Evolutionary conservation across 2,797 vertebrate genomes (phyloP).

Genomic region (Falco concolor): DNA sequence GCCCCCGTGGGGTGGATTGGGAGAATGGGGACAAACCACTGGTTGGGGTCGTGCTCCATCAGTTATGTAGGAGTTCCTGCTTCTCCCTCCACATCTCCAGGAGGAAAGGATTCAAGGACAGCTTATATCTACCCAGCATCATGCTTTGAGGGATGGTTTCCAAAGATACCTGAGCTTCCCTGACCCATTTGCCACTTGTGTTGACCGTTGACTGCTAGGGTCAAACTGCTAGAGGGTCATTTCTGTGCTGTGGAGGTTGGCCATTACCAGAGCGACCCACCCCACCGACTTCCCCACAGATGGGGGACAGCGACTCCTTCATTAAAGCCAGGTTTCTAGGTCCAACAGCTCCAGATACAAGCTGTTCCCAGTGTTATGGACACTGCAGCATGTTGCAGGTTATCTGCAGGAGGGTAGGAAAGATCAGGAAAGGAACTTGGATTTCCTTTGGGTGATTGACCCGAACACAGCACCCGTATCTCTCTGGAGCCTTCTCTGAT

Average conservation of each 20-base stretch:
- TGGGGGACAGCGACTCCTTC: background rate
- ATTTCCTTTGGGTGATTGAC: background rate
- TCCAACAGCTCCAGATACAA: background rate
- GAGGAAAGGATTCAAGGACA: background rate
- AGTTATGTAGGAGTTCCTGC: background rate
- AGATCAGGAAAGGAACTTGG: background rate
- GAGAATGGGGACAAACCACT: background rate
- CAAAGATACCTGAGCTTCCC: background rate
- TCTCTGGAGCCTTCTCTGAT: background rate
- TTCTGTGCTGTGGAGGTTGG: background rate
- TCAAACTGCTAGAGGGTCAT: background rate
- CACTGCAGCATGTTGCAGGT: background rate
- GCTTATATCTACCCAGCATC: background rate
- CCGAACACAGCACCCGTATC: background rate
- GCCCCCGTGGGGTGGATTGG: background rate
- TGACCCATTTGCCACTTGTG: background rate
- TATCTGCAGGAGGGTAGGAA: background rate
- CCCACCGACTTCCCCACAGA: background rate
- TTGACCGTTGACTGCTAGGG: background rate
- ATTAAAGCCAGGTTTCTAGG: background rate
- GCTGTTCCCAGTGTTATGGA: background rate
- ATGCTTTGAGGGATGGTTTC: background rate
- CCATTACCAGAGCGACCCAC: background rate
- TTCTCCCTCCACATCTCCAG: background rate
- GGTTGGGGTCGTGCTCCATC: accelerated